Base-by-base conservation (phyloP, 92 coral and sea anemone genomes). In the Siderastrea siderea region DNA sequence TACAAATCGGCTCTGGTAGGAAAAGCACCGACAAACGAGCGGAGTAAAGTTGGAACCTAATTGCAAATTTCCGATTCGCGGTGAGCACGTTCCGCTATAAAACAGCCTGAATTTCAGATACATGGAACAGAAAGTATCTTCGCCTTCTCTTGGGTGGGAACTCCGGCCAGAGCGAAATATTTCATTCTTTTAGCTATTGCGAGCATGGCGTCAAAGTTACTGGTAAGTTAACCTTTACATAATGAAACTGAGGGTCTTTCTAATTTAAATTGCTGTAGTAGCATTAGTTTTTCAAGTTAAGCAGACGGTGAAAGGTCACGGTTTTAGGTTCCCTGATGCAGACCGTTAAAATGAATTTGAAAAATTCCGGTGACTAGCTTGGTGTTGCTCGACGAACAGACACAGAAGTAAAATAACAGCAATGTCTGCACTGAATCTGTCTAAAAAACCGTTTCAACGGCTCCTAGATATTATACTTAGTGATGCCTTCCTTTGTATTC, bases 31-130 rank as follows among this genome's bases (percentile, higher is more conserved):
- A 63, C 83, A 19, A 16, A 38, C 54, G 46, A 65, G 57, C 5
- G 44, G 46, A 16, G 3, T 17, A 65, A 63, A 64, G 48, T 47
- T 64, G 38, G 72, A 61, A 17, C 16, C 73, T 4, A 19, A 49
- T 79, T 64, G 73, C 54, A 19, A 79, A 45, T 79, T 79, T 79
- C 84, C 84, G 84, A 49, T 70, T 19, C 16, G 71, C 47, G 15
- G 50, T 1, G 8, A 17, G 64, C 60, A 64, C 73, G 73, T 49
- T 79, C 49, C 10, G 45, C 7, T 79, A 64, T 79, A 79, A 64
- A 61, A 64, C 38, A n/a, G 62, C 15, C 49, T 43, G 74, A 52
- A 7, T 63, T 79, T 60, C 54, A 26, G 47, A 19, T 62, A 15
- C 49, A 52, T 10, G 55, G 8, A 61, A 49, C 62, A 66, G 15